Conservation (phyloP, 2,113 vertebrate species). For the Psammodynastes pulverulentus region DNA sequence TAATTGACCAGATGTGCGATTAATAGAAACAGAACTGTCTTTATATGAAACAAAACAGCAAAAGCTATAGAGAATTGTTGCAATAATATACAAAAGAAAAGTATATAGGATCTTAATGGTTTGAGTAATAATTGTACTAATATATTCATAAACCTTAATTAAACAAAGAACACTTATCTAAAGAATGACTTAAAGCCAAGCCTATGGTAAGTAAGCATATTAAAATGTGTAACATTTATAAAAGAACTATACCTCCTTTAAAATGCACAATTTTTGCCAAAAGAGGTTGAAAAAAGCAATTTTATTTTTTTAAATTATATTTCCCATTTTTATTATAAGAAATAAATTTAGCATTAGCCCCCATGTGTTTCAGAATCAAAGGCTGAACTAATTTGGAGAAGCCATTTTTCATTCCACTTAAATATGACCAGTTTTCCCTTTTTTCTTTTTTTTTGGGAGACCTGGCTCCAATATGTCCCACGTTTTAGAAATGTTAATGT, state of each 20-base stretch:
- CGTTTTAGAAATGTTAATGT: conserved; percentile 9
- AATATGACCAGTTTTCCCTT: background rate
- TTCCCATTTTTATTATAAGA: background rate
- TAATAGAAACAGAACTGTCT: background rate
- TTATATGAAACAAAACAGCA: background rate
- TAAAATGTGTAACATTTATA: background rate
- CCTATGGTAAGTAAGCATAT: background rate
- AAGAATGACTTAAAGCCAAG: background rate
- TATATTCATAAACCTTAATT: background rate
- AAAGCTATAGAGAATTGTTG: background rate
- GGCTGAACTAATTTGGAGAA: background rate
- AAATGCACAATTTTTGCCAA: background rate
- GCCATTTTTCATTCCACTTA: background rate
- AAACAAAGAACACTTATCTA: background rate
- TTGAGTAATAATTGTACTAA: background rate
- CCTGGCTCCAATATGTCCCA: conserved; percentile 8
- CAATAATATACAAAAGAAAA: conserved; percentile 5
- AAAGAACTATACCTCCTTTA: background rate
- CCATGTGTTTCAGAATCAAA: background rate
- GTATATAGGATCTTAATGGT: background rate
- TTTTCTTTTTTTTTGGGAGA: no score
- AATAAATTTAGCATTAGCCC: background rate
- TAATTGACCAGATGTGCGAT: background rate
- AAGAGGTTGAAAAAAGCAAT: background rate
- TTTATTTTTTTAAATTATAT: background rate